phyloP scores from a whole-genome alignment of 2,888 invertebrate species.

The Drosophila algonquin region DNA sequence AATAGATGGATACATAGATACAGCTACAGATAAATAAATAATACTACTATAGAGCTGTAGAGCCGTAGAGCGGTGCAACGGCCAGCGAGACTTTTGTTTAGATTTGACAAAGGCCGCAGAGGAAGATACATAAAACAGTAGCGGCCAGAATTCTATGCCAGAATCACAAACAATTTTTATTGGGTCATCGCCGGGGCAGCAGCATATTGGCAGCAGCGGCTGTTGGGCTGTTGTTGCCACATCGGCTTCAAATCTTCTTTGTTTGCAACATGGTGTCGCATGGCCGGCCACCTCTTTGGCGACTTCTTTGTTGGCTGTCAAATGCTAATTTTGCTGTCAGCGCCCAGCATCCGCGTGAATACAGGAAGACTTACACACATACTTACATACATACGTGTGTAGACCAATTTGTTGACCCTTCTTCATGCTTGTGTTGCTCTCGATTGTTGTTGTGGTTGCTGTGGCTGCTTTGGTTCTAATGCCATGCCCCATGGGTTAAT shows the following conservation, averaged over 20 bases:
- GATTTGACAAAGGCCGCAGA: conserved; percentile 47
- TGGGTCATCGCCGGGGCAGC: conserved; percentile 31
- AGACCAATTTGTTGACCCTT: conserved; percentile 51
- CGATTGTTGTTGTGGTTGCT: not conserved
- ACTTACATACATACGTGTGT: not conserved
- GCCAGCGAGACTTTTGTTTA: conserved; percentile 37
- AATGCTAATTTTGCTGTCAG: conserved; percentile 52
- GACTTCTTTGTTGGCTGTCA: conserved; percentile 19
- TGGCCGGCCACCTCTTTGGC: conserved; percentile 22
- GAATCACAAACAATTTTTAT: conserved; percentile 28
- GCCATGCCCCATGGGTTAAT: conserved; percentile 58
- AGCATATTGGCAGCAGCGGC: conserved; percentile 26
- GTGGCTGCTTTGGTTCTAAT: conserved; percentile 26
- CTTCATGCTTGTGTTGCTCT: conserved; percentile 36
- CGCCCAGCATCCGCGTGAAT: conserved; percentile 53
- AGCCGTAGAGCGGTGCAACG: conserved; percentile 15
- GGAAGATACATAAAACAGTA: conserved; percentile 47
- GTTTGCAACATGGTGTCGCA: conserved; percentile 15
- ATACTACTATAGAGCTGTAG: conserved; percentile 37
- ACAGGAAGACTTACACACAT: conserved; percentile 7
- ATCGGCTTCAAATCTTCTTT: conserved; percentile 15
- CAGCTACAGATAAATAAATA: conserved; percentile 38
- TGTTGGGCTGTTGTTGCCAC: not conserved
- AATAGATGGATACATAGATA: conserved; percentile 22
- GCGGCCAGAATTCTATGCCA: conserved; percentile 17